Percentiles rank a stretch among this genome's conserved stretches.
These are phyloP conservation scores for Apamea epomidion DNA, from an alignment of 2,888 invertebrate species.

Conservation along the genomic window DNA sequence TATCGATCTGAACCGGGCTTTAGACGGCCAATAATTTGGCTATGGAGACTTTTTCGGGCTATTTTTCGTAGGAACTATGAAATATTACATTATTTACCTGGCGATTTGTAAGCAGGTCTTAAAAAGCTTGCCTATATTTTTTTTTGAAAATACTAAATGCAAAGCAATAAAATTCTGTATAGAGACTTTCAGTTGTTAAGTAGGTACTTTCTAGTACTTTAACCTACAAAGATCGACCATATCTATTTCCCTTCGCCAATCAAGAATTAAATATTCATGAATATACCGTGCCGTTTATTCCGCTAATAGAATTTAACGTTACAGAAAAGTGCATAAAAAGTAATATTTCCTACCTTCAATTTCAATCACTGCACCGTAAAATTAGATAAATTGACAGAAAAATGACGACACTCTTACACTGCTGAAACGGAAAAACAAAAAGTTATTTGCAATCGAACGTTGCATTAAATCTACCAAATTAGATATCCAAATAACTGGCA, in stretches of 20 bases:
- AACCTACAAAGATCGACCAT: constrained; percentile 35
- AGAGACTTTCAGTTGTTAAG: neutral
- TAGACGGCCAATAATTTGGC: neutral
- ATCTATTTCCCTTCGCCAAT: constrained; percentile 36
- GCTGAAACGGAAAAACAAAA: constrained; percentile 59
- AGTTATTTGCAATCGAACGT: constrained; percentile 65
- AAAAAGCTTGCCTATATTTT: neutral
- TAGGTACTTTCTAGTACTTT: neutral
- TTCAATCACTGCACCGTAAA: constrained; percentile 31
- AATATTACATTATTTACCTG: neutral
- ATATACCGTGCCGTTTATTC: constrained; percentile 6
- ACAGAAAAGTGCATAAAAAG: constrained; percentile 21
- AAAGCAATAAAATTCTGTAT: neutral
- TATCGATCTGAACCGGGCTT: constrained; percentile 33
- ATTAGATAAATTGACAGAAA: constrained; percentile 60
- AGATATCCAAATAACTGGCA: constrained; percentile 73
- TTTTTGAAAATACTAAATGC: neutral
- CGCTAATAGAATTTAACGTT: constrained; percentile 21
- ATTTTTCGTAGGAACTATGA: neutral
- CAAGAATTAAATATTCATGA: constrained; percentile 38
- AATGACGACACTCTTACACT: constrained; percentile 37
- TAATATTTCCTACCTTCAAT: constrained; percentile 24
- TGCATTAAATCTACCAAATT: constrained; percentile 73
- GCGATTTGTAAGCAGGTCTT: neutral
- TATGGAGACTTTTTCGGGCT: neutral